Evolutionary conservation across 2,888 invertebrate species (phyloP), one percentile per base, ranked within the genome.

Genomic region (Anorthoa munda): DNA sequence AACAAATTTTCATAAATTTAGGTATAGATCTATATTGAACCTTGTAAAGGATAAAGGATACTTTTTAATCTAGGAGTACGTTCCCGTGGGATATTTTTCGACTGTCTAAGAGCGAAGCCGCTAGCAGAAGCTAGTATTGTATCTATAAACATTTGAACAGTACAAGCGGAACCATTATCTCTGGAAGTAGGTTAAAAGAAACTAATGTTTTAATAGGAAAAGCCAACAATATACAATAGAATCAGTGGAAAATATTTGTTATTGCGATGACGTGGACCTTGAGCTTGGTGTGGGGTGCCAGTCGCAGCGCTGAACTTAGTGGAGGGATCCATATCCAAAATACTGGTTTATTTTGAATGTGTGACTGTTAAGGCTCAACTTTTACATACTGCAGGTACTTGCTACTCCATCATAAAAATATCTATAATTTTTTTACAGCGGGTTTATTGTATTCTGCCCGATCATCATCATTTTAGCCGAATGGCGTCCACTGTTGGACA

Each of bases 171-270:
- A 83, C 81, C 81, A 88, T 86, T 88, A 87, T 83, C 80, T 86
- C 81, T 84, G 84, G 83, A 92, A 91, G 92, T 92, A 91, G 93
- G 93, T 93, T 93, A 84, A 89, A 88, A 91, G 92, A 93, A 93
- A 92, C 91, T 90, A 90, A 90, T 90, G 91, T 92, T 94, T 94
- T 93, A 94, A 95, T 93, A 93, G 91, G 92, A 92, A 94, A 93
- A 92, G 93, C 90, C 90, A 94, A 94, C 94, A 94, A 92, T 91
- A 94, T 92, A 92, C 93, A 93, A 93, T 92, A 92, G 92, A 91
- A 90, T 89, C 91, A 89, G 92, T 93, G 94, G 93, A 94, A 95
- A 95, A 94, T 94, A 94, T 94, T 94, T 93, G 93, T 91, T 92
- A 89, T 89, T 90, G 86, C 90, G 90, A 93, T 95, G 93, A 94